Conservation (phyloP, 35 echinoderm and acorn worm species). For the Ophiothrix spiculata region DNA sequence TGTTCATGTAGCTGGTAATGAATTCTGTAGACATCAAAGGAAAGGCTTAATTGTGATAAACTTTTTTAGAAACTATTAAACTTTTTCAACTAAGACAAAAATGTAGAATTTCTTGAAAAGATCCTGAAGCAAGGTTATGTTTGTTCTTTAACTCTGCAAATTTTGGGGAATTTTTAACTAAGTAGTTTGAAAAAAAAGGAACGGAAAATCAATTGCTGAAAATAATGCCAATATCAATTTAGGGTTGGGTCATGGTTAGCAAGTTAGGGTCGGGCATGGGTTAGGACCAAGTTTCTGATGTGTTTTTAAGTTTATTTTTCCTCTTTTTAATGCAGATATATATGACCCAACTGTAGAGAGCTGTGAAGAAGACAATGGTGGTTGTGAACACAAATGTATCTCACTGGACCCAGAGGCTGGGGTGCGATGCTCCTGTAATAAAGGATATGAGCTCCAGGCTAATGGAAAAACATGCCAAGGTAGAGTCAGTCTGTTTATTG, state of each 20-base stretch:
- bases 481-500: too few relatives aligned
- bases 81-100: too few relatives aligned
- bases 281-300: neutral
- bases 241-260: neutral
- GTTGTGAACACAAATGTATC: slow-evolving; percentile 74
- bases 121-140: too few relatives aligned
- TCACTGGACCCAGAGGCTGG: slow-evolving; percentile 56
- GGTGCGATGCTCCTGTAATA: slow-evolving; percentile 68
- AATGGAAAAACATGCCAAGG: slow-evolving; percentile 78
- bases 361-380: slow-evolving; percentile 51
- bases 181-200: too few relatives aligned
- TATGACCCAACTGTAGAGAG: slow-evolving; percentile 38
- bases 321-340: slow-evolving; percentile 29
- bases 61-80: too few relatives aligned
- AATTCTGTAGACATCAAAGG: too few relatives aligned
- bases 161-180: too few relatives aligned
- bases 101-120: too few relatives aligned
- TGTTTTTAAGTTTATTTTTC: neutral
- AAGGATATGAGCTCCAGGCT: slow-evolving; percentile 58
- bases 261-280: neutral
- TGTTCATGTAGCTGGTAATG: too few relatives aligned
- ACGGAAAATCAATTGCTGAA: too few relatives aligned
- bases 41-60: too few relatives aligned
- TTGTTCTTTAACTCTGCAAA: too few relatives aligned
- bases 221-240: neutral